phyloP scores from a whole-genome alignment of 2,113 vertebrate species.

The Corythoichthys intestinalis region DNA sequence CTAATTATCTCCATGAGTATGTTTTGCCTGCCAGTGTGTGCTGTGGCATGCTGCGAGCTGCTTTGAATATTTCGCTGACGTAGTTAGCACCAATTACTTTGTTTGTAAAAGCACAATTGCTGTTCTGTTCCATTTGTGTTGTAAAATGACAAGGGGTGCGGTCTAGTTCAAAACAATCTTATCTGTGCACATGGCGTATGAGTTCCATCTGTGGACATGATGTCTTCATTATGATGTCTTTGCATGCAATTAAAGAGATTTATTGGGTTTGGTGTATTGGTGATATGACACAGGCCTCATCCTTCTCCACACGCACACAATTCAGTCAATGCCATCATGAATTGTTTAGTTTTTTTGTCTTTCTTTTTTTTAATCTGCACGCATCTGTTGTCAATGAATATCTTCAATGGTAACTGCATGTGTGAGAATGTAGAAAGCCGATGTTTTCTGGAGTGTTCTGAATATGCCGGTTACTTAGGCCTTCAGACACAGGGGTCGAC shows the following conservation, averaged over 20 bases:
- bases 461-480: too few relatives aligned
- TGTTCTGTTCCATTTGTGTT: background rate
- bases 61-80: background rate
- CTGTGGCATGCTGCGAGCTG: background rate
- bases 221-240: constrained; percentile 33
- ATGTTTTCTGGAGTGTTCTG: background rate
- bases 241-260: constrained; percentile 29
- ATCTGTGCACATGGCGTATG: constrained; percentile 1
- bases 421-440: background rate
- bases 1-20: background rate
- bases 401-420: background rate
- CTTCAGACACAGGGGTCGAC: too few relatives aligned
- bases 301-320: constrained; percentile 12
- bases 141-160: background rate
- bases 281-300: constrained; percentile 13
- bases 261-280: constrained; percentile 23
- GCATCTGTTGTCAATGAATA: constrained; percentile 55
- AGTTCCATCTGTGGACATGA: constrained; percentile 14
- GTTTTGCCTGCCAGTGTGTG: background rate
- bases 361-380: constrained; percentile 18
- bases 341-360: background rate
- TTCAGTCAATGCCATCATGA: constrained; percentile 17
- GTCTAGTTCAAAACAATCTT: background rate
- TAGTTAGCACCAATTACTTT: background rate
- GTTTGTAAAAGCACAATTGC: background rate